Percentiles rank a stretch among this genome's conserved stretches.
Evolutionary conservation across 1,140 invertebrate species (phyloP).

Genomic region (Melipona quadrifasciata): DNA sequence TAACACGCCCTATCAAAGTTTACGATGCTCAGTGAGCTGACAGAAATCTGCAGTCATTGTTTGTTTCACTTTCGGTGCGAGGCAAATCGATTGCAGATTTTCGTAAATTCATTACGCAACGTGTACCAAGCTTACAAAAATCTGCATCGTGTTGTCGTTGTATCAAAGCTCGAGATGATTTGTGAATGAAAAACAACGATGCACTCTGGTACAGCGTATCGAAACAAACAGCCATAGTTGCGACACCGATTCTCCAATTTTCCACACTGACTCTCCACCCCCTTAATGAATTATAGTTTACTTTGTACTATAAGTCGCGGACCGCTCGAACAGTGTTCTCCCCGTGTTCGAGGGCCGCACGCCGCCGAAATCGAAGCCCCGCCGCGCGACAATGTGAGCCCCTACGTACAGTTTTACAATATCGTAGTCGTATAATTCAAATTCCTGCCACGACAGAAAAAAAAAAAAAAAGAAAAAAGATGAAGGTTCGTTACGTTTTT

Average conservation of each 20-base stretch:
- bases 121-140: no score
- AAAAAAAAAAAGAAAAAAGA: not conserved
- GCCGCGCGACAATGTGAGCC: constrained; percentile 59
- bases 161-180: no score
- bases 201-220: no score
- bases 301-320: constrained; percentile 80
- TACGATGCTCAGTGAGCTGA: constrained; percentile 60
- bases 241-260: not conserved
- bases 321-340: constrained; percentile 44
- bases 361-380: constrained; percentile 70
- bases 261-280: not conserved
- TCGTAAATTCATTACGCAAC: no score
- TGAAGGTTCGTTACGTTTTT: constrained; percentile 21
- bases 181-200: no score
- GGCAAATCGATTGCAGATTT: no score
- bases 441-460: constrained; percentile 16
- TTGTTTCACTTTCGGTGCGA: not conserved
- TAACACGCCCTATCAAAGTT: constrained; percentile 30
- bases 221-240: no score
- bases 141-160: no score
- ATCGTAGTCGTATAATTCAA: constrained; percentile 32
- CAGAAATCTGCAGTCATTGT: constrained; percentile 50
- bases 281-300: constrained; percentile 70
- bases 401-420: constrained; percentile 17
- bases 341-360: constrained; percentile 49